Percentiles rank a stretch among this genome's conserved stretches.
Evolutionary conservation across 2,797 vertebrate species (phyloP).

Genomic region (Alfaro cultratus): DNA sequence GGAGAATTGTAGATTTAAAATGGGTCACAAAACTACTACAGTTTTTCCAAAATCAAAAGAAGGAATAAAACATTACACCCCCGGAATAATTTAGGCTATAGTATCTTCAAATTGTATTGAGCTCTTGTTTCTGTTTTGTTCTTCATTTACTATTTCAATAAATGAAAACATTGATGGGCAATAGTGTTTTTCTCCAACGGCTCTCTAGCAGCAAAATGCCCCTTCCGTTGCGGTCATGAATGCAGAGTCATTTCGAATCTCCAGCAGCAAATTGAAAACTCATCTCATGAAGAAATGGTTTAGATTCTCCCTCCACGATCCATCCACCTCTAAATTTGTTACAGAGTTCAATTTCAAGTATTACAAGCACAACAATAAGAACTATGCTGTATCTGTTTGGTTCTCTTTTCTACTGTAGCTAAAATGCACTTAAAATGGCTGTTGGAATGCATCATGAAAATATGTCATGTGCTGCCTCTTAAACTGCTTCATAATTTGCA

Average conservation of each 20-base stretch:
- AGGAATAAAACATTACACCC: neutral
- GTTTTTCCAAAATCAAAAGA: neutral
- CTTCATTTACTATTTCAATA: conserved; percentile 12
- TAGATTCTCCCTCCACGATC: conserved; percentile 15
- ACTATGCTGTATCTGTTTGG: neutral
- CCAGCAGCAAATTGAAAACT: conserved; percentile 42
- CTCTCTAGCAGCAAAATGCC: conserved; percentile 14
- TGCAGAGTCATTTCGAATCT: conserved; percentile 29
- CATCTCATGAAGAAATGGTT: conserved; percentile 25
- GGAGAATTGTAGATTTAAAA: neutral
- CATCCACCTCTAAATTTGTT: neutral
- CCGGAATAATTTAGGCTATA: neutral
- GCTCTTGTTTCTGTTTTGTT: neutral
- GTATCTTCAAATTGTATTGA: neutral
- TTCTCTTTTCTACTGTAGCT: neutral
- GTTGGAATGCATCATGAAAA: neutral
- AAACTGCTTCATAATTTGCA: neutral
- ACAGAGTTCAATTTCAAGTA: neutral
- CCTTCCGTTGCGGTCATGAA: conserved; percentile 21
- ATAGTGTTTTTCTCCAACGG: conserved; percentile 1
- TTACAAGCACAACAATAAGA: neutral
- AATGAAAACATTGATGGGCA: conserved; percentile 15
- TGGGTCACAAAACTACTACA: neutral
- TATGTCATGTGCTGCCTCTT: neutral
- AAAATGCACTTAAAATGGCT: neutral